These are phyloP conservation scores for Argyrosomus regius DNA, from an alignment of 2,797 vertebrate species.

Conservation along the genomic window DNA sequence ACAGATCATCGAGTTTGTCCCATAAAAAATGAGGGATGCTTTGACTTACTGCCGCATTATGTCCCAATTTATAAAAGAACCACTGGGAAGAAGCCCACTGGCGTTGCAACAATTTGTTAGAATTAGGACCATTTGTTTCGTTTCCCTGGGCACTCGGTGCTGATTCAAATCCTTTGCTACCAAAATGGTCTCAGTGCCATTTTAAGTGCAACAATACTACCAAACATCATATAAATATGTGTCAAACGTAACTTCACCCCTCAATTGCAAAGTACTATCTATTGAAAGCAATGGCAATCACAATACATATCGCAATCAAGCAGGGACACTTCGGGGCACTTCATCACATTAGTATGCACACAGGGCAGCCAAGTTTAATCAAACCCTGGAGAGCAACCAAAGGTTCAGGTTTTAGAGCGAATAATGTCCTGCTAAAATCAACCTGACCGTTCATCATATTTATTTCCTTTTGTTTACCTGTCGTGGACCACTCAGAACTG, in stretches of 20 bases:
- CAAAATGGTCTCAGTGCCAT: constrained; percentile 42
- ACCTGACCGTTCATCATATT: constrained; percentile 48
- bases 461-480: constrained; percentile 62
- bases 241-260: constrained; percentile 36
- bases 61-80: constrained; percentile 81
- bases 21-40: constrained; percentile 81
- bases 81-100: constrained; percentile 70
- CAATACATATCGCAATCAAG: constrained; percentile 63
- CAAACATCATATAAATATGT: constrained; percentile 46
- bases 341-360: constrained; percentile 63
- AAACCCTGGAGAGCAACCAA: constrained; percentile 57
- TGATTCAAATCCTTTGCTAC: constrained; percentile 66
- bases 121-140: constrained; percentile 78
- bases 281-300: constrained; percentile 51
- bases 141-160: constrained; percentile 63
- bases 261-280: constrained; percentile 45
- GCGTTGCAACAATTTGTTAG: constrained; percentile 72
- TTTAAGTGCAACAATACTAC: constrained; percentile 41
- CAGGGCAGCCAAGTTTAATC: constrained; percentile 56
- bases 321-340: constrained; percentile 39
- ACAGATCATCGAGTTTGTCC: constrained; percentile 79
- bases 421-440: constrained; percentile 50
- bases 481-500: constrained; percentile 48
- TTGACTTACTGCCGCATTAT: constrained; percentile 79
- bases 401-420: constrained; percentile 59